Base-by-base conservation (phyloP, 1,140 invertebrate genomes). In the Anoplophora glabripennis region DNA sequence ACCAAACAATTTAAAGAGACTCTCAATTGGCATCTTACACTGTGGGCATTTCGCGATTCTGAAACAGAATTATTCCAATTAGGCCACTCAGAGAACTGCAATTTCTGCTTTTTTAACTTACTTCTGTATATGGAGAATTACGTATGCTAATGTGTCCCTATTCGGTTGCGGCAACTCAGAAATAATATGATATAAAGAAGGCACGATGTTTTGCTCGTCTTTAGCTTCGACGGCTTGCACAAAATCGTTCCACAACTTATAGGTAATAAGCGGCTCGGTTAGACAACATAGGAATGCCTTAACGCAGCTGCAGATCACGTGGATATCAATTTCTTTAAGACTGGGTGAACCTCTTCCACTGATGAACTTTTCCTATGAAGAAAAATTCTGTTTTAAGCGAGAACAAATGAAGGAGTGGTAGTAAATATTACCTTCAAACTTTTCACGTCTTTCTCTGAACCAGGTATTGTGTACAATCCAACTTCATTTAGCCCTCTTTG, bases 381-480 rank as follows among this genome's bases (percentile, higher is more conserved):
- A 44, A 12, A 15, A 15, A 40, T 15, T 3, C 14, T 40, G 38
- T 40, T n/a, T n/a, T n/a, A n/a, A n/a, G n/a, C n/a, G n/a, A n/a
- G n/a, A n/a, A n/a, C n/a, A n/a, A n/a, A n/a, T n/a, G n/a, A n/a
- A n/a, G n/a, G n/a, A n/a, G n/a, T 40, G 53, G 12, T 45, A 53
- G 9, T 9, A 40, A 38, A 57, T 44, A 47, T 61, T 75, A 84
- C 85, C 77, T 93, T 96, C 0, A 98, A 78, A 37, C 85, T 83
- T 73, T 92, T 94, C 1, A 96, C 88, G 53, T 94, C 92, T 56
- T 84, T 82, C 34, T 90, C 88, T 5, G 88, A 86, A 14, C 94
- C 95, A 53, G 92, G 89, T 35, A 97, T 82, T 49, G 96, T 84
- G 76, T 99, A 99, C 0, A 99, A 78, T 1, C 96, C 96, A 28